phyloP scores from a whole-genome alignment of 2,113 vertebrate species.

The Neopipo cinnamomea region DNA sequence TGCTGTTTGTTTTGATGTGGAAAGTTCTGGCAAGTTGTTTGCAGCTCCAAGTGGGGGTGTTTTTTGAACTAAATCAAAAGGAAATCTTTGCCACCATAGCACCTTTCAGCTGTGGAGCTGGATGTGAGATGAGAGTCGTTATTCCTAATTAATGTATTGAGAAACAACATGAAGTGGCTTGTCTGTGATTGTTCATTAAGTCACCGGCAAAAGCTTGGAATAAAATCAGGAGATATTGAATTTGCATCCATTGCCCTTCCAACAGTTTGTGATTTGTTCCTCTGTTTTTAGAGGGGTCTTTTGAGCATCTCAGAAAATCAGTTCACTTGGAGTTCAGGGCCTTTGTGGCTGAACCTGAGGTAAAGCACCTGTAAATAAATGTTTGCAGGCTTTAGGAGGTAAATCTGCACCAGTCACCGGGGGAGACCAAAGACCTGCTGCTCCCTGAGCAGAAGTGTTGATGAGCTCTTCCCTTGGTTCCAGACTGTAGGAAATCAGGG shows the following conservation, averaged over 20 bases:
- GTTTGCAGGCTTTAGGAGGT: background rate
- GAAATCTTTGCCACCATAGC: background rate
- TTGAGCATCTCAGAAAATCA: background rate
- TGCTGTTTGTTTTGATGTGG: background rate
- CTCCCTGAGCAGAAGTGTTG: background rate
- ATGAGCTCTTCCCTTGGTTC: background rate
- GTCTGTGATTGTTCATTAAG: slow-evolving; percentile 22
- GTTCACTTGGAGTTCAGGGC: background rate
- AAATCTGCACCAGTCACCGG: background rate
- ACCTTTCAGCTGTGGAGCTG: background rate
- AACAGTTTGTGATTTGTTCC: background rate
- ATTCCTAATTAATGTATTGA: background rate
- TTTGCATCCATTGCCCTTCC: background rate
- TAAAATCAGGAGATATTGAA: background rate
- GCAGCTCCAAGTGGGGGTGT: background rate
- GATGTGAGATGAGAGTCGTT: background rate
- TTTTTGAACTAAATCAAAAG: background rate
- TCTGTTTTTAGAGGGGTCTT: background rate
- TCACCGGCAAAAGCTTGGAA: background rate
- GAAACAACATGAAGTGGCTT: slow-evolving; percentile 24
- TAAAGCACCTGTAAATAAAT: background rate
- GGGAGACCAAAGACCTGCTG: background rate
- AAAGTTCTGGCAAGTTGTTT: background rate
- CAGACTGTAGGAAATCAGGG: background rate
- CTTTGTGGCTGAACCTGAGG: background rate